Evolutionary conservation across 2,888 invertebrate genomes (phyloP).

Genomic region (Sipunculus nudus): DNA sequence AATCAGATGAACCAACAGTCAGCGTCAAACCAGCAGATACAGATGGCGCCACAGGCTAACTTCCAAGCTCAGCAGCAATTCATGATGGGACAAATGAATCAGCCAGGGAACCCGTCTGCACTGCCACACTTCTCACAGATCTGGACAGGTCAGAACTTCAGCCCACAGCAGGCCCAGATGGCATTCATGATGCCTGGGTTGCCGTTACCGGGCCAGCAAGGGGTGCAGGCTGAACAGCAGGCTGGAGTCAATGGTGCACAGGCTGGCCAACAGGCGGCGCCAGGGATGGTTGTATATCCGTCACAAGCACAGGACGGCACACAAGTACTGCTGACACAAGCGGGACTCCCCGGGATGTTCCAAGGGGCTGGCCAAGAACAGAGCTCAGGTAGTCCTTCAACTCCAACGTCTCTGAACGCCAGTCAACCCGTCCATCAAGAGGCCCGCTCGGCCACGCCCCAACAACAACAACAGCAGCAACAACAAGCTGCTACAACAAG

Average conservation of each 20-base stretch:
- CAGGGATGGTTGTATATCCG: neutral
- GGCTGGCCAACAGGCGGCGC: neutral
- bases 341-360: no score
- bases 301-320: no score
- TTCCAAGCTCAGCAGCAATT: slow-evolving; percentile 4
- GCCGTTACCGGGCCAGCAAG: neutral
- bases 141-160: slow-evolving; percentile 20
- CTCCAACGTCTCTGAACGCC: no score
- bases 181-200: neutral
- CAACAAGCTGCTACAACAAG: neutral
- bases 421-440: no score
- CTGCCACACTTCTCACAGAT: slow-evolving; percentile 24
- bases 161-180: neutral
- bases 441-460: no score
- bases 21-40: slow-evolving; percentile 10
- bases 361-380: no score
- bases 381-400: no score
- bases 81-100: neutral
- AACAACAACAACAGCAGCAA: slow-evolving; percentile 21
- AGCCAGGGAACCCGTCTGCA: slow-evolving; percentile 14
- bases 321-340: no score
- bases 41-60: slow-evolving; percentile 12
- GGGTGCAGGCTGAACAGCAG: neutral
- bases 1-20: no score
- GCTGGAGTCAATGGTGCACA: neutral